Evolutionary conservation across 1,140 invertebrate genomes (phyloP).

Genomic region (Hyposmocoma kahamanoa): DNA sequence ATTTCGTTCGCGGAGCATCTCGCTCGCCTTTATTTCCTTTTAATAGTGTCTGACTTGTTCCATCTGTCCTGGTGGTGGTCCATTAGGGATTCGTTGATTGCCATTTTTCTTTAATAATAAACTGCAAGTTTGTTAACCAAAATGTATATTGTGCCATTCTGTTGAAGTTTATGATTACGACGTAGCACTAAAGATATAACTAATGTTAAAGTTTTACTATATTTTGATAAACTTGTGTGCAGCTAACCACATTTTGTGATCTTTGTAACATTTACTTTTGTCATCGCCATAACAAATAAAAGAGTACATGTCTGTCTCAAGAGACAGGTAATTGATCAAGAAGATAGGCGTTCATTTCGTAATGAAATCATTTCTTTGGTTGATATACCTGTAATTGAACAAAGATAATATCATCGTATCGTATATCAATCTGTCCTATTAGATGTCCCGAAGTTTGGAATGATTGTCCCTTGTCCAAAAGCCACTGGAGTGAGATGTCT

Average conservation of each 20-base stretch:
- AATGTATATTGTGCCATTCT: no score
- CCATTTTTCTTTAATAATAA: neutral
- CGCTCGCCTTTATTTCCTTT: slow-evolving; percentile 45
- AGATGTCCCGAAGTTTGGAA: neutral
- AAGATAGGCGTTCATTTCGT: slow-evolving; percentile 1
- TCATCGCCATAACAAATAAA: no score
- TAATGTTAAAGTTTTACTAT: no score
- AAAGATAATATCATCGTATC: slow-evolving; percentile 1
- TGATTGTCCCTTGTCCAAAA: neutral
- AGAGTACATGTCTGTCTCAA: no score
- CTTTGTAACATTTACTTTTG: no score
- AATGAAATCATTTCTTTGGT: neutral
- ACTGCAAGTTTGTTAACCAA: slow-evolving; percentile 1
- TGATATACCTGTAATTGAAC: slow-evolving; percentile 2
- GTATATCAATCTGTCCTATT: slow-evolving; percentile 2
- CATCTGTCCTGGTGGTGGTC: slow-evolving; percentile 25
- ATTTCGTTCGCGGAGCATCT: slow-evolving; percentile 48
- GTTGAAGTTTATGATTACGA: no score
- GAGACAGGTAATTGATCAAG: neutral
- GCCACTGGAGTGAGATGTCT: neutral
- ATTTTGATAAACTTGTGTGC: no score
- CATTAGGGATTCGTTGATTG: slow-evolving; percentile 7
- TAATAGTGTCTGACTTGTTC: slow-evolving; percentile 47
- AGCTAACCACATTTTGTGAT: no score
- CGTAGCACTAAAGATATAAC: no score